Percentiles rank a stretch among this genome's conserved stretches.
Conservation (phyloP, 2,113 vertebrate species). For the Chroicocephalus ridibundus region DNA sequence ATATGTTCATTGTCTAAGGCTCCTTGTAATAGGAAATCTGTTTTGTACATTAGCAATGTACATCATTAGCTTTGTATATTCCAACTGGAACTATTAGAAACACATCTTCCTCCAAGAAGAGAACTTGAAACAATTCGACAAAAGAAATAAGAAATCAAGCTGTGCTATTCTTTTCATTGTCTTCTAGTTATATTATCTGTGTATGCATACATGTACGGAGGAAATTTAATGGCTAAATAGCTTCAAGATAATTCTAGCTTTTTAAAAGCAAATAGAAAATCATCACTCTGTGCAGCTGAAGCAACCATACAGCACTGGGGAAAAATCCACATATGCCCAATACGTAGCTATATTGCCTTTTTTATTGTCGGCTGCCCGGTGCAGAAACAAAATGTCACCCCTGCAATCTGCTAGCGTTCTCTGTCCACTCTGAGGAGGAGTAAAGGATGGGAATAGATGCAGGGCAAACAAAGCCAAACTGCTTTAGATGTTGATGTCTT, state of each 20-base stretch:
- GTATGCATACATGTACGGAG: background rate
- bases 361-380: background rate
- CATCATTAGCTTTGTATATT: slow-evolving; percentile 33
- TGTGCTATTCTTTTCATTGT: background rate
- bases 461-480: background rate
- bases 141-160: slow-evolving; percentile 32
- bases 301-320: background rate
- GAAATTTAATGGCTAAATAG: slow-evolving; percentile 3
- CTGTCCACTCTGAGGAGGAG: background rate
- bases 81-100: slow-evolving; percentile 26
- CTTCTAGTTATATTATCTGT: background rate
- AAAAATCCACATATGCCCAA: background rate
- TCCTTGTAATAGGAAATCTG: slow-evolving; percentile 20
- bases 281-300: slow-evolving; percentile 11
- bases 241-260: background rate
- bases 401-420: background rate
- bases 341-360: background rate
- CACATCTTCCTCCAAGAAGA: background rate
- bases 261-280: background rate
- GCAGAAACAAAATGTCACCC: background rate
- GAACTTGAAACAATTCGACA: background rate
- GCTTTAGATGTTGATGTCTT: background rate
- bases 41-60: slow-evolving; percentile 34
- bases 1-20: slow-evolving; percentile 18
- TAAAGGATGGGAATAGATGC: background rate